These are phyloP conservation scores for Astreopora myriophthalma DNA, from an alignment of 64 coral and sea anemone species.

Conservation along the genomic window DNA sequence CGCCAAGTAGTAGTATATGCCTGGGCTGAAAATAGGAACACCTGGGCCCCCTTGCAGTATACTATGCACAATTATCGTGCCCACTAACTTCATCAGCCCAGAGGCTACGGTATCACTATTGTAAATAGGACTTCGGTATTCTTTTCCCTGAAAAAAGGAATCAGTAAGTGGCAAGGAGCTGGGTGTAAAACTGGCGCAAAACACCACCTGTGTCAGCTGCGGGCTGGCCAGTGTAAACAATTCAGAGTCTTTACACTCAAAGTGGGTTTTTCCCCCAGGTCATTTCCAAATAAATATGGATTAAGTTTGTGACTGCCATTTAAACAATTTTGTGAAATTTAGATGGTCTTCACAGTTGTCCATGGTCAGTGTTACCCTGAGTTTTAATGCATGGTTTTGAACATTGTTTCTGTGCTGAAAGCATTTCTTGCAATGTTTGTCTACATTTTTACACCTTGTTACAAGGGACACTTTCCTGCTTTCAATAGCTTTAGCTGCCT, in stretches of 20 bases:
- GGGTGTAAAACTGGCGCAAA: constrained; percentile 62
- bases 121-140: constrained; percentile 47
- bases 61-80: constrained; percentile 77
- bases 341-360: too few relatives aligned
- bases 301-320: too few relatives aligned
- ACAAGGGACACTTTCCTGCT: too few relatives aligned
- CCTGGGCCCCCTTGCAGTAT: constrained; percentile 78
- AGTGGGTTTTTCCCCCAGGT: too few relatives aligned
- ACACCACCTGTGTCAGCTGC: constrained; percentile 67
- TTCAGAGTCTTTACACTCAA: constrained; percentile 44
- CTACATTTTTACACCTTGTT: too few relatives aligned
- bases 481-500: too few relatives aligned
- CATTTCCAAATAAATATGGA: too few relatives aligned
- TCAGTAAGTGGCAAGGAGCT: constrained; percentile 49
- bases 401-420: too few relatives aligned
- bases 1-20: constrained; percentile 72
- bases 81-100: constrained; percentile 74
- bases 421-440: too few relatives aligned
- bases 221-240: constrained; percentile 55
- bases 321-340: too few relatives aligned
- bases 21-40: constrained; percentile 57
- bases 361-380: too few relatives aligned
- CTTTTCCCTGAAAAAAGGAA: constrained; percentile 50
- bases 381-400: too few relatives aligned
- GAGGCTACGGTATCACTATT: constrained; percentile 55